Evolutionary conservation across 2,888 invertebrate species (phyloP), one percentile per base, ranked within the genome.

Genomic region (Pandemis corylana): DNA sequence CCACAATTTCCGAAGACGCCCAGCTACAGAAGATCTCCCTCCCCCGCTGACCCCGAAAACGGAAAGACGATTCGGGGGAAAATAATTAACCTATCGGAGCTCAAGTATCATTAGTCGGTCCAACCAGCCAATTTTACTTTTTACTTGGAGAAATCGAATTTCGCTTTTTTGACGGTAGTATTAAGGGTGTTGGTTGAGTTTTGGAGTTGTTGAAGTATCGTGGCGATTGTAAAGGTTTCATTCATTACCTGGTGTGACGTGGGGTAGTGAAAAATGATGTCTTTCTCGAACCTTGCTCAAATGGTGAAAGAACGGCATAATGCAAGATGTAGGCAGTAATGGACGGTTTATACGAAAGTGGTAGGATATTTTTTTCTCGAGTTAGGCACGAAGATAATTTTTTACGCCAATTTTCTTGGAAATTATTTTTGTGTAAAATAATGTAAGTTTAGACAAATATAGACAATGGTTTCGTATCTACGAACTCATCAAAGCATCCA

Each of bases 181-280:
- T 56, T 71, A 56, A 63, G 62, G 46, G 6, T 20, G 36, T 15
- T 1, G 10, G 13, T 53, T 46, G 7, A 2, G 67, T 76, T 71
- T 65, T 46, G 49, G 71, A 62, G 53, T 5, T 10, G 75, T 42
- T 67, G 63, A 36, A 66, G 51, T 66, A 75, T 20, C 9, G 46
- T 66, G 72, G 76, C 44, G 36, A 51, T 67, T 49, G 74, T 67
- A 65, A 73, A 71, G 67, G 73, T 71, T 71, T 71, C 73, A 74
- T 74, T 76, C 74, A 87, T 86, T 84, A 85, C 82, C 78, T 79
- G 79, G 65, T 79, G 77, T 82, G 86, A 84, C 83, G 78, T 76
- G 71, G 78, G 80, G 81, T 75, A 78, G 83, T 87, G 87, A 88
- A 84, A 87, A 87, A 88, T 87, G 87, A 87, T 85, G 84, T 83